Base-by-base conservation (phyloP, 2,888 invertebrate species). In the Griposia aprilina region DNA sequence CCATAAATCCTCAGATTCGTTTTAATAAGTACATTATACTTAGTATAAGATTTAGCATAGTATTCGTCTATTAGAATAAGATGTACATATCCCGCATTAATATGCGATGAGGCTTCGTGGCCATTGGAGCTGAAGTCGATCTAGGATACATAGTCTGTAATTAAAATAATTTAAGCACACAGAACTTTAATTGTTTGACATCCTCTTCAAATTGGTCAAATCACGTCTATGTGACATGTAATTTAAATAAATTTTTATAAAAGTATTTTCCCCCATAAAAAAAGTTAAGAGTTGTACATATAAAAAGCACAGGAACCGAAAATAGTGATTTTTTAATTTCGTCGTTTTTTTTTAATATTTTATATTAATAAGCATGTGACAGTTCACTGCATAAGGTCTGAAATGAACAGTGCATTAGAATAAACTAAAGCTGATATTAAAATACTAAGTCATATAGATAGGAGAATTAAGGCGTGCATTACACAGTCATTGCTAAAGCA, bases 61-160 rank as follows among this genome's bases (percentile, higher is more conserved):
- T 70, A 63, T 20, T 78, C 45, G 83, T 81, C 78, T 81, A 81
- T 62, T 81, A 83, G 60, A 26, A 45, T 81, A 78, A 36, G 68
- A 45, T 82, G 84, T 82, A 82, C 15, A 83, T 82, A 82, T 67
- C 0, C 80, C 73, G 84, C 74, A 71, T 84, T 82, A 82, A 74
- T 50, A 80, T 80, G 84, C 81, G 74, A 80, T 67, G 84, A 74
- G 80, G 15, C 59, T 55, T 67, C 41, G 11, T 36, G 17, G 72
- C 68, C 26, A 7, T 26, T 55, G 52, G 26, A 59, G 63, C 68
- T 50, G 41, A 45, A 82, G 70, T 62, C 70, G 66, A 71, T 23
- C 15, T 77, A 50, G n/a, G 20, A n/a, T 70, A 60, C 20, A 4
- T 66, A 74, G 48, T 48, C 52, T 5, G 26, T 74, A 67, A 59